Base-by-base conservation (phyloP, 2,888 invertebrate species). In the Mesopsocus fuscifrons region DNA sequence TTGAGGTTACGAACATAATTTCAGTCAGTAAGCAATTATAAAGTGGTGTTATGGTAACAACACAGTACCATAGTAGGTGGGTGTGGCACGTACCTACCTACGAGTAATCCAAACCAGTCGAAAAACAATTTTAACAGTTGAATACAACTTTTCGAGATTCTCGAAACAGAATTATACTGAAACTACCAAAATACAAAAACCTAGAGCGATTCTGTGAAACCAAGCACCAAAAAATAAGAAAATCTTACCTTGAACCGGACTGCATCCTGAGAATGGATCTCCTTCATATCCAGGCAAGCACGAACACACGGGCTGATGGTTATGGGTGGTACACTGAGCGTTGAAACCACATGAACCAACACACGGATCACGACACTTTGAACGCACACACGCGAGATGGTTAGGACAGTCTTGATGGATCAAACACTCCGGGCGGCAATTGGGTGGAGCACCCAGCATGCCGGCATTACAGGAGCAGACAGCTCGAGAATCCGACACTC, bases 361-460 rank as follows among this genome's bases (percentile, higher is more conserved):
- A 53, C 83, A 84, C 1, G 83, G 82, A 57, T 83, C 77, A 47
- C 72, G 65, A 54, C 85, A 85, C 50, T 72, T 76, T 49, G 71
- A 70, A 45, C 64, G 61, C 11, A 77, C 64, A 55, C 84, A 85
- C 16, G 81, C 75, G 18, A 79, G 66, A 47, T 74, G 69, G 16
- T 73, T 69, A 1, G 80, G 78, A 54, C 84, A 84, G 53, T 83
- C 82, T 56, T 78, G 74, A 55, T 81, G 75, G 52, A 81, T 78
- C 38, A 76, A 64, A 57, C 83, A 83, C 57, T 81, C 78, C 1
- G 80, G 81, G 41, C 81, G 69, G 52, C 82, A 82, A 47, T 76
- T 68, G 1, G 80, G 81, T n/a, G 81, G 79, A 1, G 77, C 75
- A 3, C 81, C 82, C n/a, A 77, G 65, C 64, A 78, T 79, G 23